A percentile compares a stretch with the other conserved stretches of the same genome.
Conservation (phyloP, 2,888 invertebrate genomes). For the Agrochola lota region DNA sequence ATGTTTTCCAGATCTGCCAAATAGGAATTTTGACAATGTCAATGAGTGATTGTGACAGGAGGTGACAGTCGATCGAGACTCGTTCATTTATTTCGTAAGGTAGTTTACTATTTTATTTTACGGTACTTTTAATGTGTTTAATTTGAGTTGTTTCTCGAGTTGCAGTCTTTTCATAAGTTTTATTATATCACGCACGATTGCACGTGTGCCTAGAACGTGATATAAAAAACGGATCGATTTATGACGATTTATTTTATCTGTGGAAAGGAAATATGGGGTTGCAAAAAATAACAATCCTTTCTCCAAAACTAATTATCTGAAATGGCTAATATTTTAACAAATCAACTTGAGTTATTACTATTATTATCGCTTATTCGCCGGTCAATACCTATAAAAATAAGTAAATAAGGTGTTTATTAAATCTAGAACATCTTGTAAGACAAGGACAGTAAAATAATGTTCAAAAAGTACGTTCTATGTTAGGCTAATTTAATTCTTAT, state of each 20-base stretch:
- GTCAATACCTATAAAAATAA: neutral
- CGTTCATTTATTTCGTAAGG: no score
- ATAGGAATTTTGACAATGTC: no score
- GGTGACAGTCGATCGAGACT: no score
- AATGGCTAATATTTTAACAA: neutral
- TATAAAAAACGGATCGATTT: neutral
- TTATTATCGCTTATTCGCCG: no score
- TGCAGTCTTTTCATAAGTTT: neutral
- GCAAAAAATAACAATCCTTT: neutral
- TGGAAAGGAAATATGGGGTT: neutral
- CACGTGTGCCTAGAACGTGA: neutral
- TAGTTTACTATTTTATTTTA: no score
- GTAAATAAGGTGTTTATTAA: neutral
- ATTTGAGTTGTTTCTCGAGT: neutral
- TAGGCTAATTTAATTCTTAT: neutral
- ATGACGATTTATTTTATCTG: neutral
- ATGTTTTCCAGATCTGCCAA: neutral
- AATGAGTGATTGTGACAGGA: no score
- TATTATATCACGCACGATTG: neutral
- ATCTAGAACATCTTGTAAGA: neutral
- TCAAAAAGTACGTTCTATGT: neutral
- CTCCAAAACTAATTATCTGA: neutral
- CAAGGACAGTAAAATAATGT: neutral
- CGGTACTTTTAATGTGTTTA: neutral
- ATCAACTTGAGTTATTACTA: neutral